Evolutionary conservation across 2,888 invertebrate species (phyloP).

Genomic region (Andrena minutula): DNA sequence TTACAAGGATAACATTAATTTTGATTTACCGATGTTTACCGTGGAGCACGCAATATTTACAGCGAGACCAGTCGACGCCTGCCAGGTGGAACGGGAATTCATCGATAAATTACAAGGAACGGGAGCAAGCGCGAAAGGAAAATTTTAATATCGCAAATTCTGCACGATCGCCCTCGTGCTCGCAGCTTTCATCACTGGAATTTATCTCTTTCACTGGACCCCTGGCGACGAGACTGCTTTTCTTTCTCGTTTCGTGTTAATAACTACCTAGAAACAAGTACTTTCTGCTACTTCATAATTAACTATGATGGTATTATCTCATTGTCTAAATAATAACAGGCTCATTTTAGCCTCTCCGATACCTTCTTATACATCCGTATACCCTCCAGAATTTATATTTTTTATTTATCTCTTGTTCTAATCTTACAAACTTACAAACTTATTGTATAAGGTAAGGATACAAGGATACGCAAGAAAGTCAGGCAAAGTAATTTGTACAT

Average conservation of each 20-base stretch:
- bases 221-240: neutral
- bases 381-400: no score
- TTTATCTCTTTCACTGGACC: constrained; percentile 12
- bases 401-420: no score
- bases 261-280: neutral
- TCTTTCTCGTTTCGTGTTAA: neutral
- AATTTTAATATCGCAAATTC: constrained; percentile 19
- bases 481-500: no score
- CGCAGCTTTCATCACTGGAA: constrained; percentile 13
- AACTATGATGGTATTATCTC: no score
- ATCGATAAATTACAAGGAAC: neutral
- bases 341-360: no score
- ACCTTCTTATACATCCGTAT: no score
- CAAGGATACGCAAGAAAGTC: no score
- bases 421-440: no score
- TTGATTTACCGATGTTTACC: neutral
- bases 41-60: neutral
- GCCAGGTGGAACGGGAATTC: neutral
- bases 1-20: neutral
- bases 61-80: neutral
- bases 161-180: neutral
- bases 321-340: no score
- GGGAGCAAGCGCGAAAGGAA: neutral
- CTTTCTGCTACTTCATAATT: neutral
- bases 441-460: no score